Conservation (phyloP, 2,113 vertebrate genomes). For the Columba janthina region DNA sequence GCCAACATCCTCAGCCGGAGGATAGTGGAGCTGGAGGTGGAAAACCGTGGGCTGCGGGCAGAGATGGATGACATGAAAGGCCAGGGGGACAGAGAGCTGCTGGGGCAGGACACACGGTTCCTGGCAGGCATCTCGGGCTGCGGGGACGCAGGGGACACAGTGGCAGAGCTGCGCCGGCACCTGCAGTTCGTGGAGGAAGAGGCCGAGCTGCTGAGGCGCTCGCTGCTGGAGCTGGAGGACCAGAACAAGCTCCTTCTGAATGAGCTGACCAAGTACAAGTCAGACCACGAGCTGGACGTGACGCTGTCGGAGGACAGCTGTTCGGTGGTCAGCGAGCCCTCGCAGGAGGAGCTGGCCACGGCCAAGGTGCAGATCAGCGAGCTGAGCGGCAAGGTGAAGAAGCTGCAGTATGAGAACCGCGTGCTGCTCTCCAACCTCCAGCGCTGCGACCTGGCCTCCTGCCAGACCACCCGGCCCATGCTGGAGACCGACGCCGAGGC, state of each 20-base stretch:
- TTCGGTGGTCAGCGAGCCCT: slow-evolving; percentile 85
- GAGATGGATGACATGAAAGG: slow-evolving; percentile 96
- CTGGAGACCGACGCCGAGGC: slow-evolving; percentile 92
- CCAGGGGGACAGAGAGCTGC: slow-evolving; percentile 73
- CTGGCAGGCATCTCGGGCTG: slow-evolving; percentile 64
- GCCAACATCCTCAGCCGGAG: slow-evolving; percentile 95
- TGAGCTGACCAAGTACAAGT: slow-evolving; percentile 93
- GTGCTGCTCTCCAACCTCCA: slow-evolving; percentile 97
- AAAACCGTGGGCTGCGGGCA: slow-evolving; percentile 92
- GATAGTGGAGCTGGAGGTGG: slow-evolving; percentile 97
- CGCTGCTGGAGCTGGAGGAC: slow-evolving; percentile 94
- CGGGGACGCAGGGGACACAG: slow-evolving; percentile 84
- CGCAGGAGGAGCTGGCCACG: slow-evolving; percentile 87
- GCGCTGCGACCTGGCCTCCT: slow-evolving; percentile 92
- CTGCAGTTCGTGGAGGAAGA: slow-evolving; percentile 99
- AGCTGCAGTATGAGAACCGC: slow-evolving; percentile 98
- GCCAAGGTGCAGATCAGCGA: slow-evolving; percentile 93
- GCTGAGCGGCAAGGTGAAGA: slow-evolving; percentile 94
- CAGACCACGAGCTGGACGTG: slow-evolving; percentile 82
- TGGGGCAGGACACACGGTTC: slow-evolving; percentile 71
- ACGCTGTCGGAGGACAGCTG: slow-evolving; percentile 83
- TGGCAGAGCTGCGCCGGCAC: slow-evolving; percentile 91
- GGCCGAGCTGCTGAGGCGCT: slow-evolving; percentile 92
- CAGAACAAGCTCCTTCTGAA: slow-evolving; percentile 97
- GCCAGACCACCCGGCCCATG: slow-evolving; percentile 82